phyloP scores from a whole-genome alignment of 2,797 vertebrate species.

The Spinus pinus region DNA sequence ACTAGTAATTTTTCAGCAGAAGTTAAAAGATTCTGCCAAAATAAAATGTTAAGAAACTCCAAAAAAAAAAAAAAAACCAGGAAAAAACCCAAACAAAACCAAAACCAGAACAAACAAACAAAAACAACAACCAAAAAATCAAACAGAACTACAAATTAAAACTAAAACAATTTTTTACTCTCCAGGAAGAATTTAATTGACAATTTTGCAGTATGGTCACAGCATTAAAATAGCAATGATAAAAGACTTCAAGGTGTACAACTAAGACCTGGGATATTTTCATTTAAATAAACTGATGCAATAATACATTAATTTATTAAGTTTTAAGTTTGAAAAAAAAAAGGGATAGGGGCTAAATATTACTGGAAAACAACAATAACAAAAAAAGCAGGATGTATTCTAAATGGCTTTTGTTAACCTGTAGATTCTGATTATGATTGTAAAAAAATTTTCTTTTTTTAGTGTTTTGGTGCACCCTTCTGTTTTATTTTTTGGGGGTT shows the following conservation, averaged over 20 bases:
- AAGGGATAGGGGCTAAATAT: neutral
- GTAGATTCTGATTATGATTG: neutral
- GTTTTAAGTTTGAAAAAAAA: neutral
- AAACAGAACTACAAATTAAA: neutral
- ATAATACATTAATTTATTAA: neutral
- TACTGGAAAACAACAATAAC: neutral
- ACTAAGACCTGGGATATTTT: neutral
- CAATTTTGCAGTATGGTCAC: neutral
- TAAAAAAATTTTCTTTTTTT: neutral
- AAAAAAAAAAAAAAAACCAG: rapidly evolving
- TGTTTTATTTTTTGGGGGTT: neutral
- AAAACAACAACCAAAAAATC: neutral
- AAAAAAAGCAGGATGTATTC: neutral
- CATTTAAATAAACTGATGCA: neutral
- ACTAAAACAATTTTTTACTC: neutral
- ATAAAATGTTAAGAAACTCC: neutral
- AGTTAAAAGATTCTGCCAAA: neutral
- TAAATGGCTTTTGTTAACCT: neutral
- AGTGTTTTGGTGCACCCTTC: neutral
- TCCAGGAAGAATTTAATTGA: neutral
- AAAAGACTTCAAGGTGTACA: neutral
- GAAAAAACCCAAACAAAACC: neutral
- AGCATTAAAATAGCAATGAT: neutral
- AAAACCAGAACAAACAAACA: neutral
- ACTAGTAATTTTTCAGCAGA: neutral